phyloP scores from a whole-genome alignment of 2,797 vertebrate species.

The Taeniopygia guttata region DNA sequence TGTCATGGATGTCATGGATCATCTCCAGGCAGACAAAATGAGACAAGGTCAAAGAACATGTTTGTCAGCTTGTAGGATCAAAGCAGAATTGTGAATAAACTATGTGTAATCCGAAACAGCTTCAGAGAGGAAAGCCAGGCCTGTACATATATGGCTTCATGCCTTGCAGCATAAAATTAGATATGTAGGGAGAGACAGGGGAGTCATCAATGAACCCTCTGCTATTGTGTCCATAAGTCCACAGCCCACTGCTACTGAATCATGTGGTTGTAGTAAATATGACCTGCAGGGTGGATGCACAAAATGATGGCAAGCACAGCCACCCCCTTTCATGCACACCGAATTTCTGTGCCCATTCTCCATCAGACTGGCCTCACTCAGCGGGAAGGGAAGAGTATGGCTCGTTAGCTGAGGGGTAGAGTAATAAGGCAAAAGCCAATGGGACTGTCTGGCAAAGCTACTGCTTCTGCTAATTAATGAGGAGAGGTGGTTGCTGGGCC shows the following conservation, averaged over 20 bases:
- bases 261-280: background rate
- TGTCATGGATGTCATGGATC: background rate
- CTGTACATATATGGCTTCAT: background rate
- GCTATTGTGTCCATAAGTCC: background rate
- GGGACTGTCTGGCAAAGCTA: constrained; percentile 20
- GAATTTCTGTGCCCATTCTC: background rate
- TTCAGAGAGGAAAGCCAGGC: background rate
- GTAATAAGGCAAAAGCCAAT: constrained; percentile 1
- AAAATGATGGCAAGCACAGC: background rate
- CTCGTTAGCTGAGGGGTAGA: constrained; percentile 19
- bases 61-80: background rate
- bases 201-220: background rate
- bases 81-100: background rate
- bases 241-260: background rate
- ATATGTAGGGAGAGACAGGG: background rate
- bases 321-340: background rate
- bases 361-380: background rate
- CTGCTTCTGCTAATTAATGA: constrained; percentile 46
- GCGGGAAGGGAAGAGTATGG: background rate
- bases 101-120: background rate
- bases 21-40: background rate
- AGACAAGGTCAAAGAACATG: background rate
- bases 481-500: constrained; percentile 25
- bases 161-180: background rate
- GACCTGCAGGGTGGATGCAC: background rate